Base-by-base conservation (phyloP, 2,888 invertebrate genomes). In the Zygaena filipendulae region DNA sequence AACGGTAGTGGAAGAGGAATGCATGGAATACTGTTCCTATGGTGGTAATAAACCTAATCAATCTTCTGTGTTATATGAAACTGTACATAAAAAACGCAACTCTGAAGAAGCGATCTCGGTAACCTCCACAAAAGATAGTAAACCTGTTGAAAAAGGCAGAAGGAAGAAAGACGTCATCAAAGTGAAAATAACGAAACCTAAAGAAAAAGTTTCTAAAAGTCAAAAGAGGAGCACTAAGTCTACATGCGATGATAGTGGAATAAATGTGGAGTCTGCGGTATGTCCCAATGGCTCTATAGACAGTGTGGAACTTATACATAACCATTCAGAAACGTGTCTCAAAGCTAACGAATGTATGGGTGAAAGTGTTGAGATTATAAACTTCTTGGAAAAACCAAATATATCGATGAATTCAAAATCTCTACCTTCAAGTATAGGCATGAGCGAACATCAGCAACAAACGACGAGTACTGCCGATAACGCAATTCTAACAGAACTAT, bases 251-350 rank as follows among this genome's bases (percentile, higher is more conserved):
- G 66, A 68, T 27, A 66, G 59, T 40, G 66, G 62, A 8, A 66
- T 62, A 19, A 67, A 67, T 37, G 60, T 60, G 0, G 59, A 43
- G 11, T 59, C 58, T 2, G 52, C 49, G 14, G 30, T 51, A 8
- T 47, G 58, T 16, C 35, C 51, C 23, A 44, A 51, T 10, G 41
- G 43, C 7, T 36, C 36, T 1, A 49, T 59, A 13, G 59, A 61
- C 4, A 68, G 55, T 30, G 46, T 69, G 1, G 69, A 75, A 20
- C 55, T 75, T 1, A 72, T 75, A 38, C 77, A 79, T 30, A 77
- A 77, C 34, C 77, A 77, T 40, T 70, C 77, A 0, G 75, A 77
- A 29, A 70, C 77, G 0, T 79, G 77, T 32, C 47, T 77, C 0
- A 58, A 59, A 10, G 56, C 64, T 0, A 53, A 63, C 22, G 75